Conservation (phyloP, 2,797 vertebrate genomes). For the Leuciscus waleckii region DNA sequence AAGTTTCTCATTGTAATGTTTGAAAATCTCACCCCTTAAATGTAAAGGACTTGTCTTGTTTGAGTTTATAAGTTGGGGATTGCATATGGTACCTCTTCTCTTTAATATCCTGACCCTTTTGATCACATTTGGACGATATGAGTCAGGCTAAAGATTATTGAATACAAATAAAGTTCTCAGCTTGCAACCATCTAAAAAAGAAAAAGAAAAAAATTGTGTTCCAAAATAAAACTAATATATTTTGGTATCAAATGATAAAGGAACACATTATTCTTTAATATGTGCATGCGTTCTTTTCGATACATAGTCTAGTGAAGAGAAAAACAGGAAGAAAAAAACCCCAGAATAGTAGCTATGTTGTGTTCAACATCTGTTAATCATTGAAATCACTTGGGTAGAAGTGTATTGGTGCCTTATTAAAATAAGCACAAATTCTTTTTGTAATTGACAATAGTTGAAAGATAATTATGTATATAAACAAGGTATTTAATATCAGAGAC, state of each 20-base stretch:
- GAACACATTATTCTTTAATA: background rate
- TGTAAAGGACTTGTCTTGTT: background rate
- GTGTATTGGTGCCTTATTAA: background rate
- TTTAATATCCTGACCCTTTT: background rate
- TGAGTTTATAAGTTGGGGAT: background rate
- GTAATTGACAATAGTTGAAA: background rate
- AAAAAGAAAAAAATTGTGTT: background rate
- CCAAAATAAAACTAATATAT: background rate
- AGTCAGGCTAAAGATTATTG: background rate
- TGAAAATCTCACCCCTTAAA: background rate
- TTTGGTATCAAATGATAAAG: background rate
- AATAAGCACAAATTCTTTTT: background rate
- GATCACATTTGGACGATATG: background rate
- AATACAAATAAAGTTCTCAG: background rate
- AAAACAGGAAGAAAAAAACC: background rate
- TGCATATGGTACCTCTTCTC: background rate
- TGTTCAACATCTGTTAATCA: background rate
- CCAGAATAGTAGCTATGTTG: background rate
- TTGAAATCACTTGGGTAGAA: background rate
- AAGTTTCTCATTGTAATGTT: slow-evolving; percentile 8
- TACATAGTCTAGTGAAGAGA: background rate
- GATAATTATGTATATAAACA: no score
- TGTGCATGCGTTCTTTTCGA: background rate
- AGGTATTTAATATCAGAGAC: background rate
- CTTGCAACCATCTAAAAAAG: background rate